phyloP scores from a whole-genome alignment of 2,888 invertebrate genomes.

The Zelleria hepariella region DNA sequence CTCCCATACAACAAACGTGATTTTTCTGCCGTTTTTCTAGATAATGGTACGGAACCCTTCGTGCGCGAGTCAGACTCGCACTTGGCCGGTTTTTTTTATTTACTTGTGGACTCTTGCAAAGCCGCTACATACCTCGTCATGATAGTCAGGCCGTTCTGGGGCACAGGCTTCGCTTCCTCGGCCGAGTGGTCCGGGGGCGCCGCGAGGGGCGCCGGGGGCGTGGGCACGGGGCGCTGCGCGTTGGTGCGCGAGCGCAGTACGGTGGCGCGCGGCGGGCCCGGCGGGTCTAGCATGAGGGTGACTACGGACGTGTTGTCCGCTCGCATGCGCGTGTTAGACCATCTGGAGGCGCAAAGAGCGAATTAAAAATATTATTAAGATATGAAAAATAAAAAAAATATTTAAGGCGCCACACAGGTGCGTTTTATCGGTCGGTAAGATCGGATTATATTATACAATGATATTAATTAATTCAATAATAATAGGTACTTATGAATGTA shows the following conservation, averaged over 20 bases:
- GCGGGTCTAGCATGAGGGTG: constrained; percentile 90
- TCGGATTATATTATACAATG: no score
- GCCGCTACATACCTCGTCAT: constrained; percentile 48
- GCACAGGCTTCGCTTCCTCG: constrained; percentile 26
- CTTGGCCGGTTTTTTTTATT: no score
- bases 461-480: no score
- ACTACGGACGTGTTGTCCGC: constrained; percentile 98
- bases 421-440: no score
- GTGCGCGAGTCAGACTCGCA: no score
- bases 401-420: no score
- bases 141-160: constrained; percentile 61
- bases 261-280: constrained; percentile 82
- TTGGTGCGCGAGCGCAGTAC: constrained; percentile 61
- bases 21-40: no score
- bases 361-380: neutral
- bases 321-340: constrained; percentile 88
- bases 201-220: constrained; percentile 15
- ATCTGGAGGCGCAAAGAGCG: constrained; percentile 52
- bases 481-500: no score
- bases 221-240: constrained; percentile 19
- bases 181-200: constrained; percentile 19
- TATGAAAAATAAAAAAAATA: no score
- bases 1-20: no score
- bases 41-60: no score
- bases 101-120: no score